These are phyloP conservation scores for Manduca sexta DNA, from an alignment of 1,140 invertebrate genomes.

Conservation along the genomic window DNA sequence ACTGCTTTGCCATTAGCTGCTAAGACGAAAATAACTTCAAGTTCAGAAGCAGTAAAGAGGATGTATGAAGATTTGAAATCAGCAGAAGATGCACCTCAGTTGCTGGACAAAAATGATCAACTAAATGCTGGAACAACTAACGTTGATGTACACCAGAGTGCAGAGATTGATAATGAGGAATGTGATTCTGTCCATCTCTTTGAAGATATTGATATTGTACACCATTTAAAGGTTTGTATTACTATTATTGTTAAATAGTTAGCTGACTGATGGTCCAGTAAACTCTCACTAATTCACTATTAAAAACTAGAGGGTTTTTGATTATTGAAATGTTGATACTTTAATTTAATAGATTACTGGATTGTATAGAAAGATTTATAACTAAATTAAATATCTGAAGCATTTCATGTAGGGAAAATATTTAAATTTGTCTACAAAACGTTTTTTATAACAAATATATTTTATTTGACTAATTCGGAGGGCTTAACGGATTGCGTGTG, in stretches of 20 bases:
- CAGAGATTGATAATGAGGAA: slow-evolving; percentile 35
- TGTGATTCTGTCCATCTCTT: slow-evolving; percentile 57
- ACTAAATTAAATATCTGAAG: too few relatives aligned
- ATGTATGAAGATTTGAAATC: slow-evolving; percentile 45
- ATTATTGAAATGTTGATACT: too few relatives aligned
- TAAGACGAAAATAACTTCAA: slow-evolving; percentile 31
- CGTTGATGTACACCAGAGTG: slow-evolving; percentile 9
- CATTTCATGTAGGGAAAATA: too few relatives aligned
- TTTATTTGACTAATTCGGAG: too few relatives aligned
- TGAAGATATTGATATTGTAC: slow-evolving; percentile 60
- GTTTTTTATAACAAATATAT: too few relatives aligned
- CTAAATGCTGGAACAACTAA: slow-evolving; percentile 13
- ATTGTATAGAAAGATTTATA: too few relatives aligned
- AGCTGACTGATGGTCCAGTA: too few relatives aligned
- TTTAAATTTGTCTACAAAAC: too few relatives aligned
- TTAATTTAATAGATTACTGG: too few relatives aligned
- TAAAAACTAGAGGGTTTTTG: too few relatives aligned
- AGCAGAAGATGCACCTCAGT: slow-evolving; percentile 40
- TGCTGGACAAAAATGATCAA: slow-evolving; percentile 22
- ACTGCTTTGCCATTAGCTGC: slow-evolving; percentile 33
- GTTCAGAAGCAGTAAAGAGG: slow-evolving; percentile 35
- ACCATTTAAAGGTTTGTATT: slow-evolving; percentile 49
- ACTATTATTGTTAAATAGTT: slow-evolving; percentile 5
- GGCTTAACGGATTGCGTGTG: too few relatives aligned
- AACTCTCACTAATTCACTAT: too few relatives aligned